These are phyloP conservation scores for Tipula unca DNA, from an alignment of 2,888 invertebrate species.

Conservation along the genomic window DNA sequence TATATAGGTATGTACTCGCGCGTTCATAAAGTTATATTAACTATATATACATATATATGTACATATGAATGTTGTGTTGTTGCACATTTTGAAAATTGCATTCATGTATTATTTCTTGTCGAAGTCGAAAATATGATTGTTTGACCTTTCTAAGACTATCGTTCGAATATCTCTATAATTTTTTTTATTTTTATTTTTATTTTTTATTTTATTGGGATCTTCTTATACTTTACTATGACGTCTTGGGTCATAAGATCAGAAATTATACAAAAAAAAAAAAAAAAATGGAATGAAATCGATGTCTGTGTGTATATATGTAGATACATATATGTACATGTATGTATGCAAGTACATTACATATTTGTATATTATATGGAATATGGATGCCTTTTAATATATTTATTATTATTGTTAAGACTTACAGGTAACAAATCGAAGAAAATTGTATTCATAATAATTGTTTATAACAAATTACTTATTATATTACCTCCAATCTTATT, in stretches of 20 bases:
- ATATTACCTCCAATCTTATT: constrained; percentile 17
- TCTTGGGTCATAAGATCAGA: constrained; percentile 17
- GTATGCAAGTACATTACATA: not conserved
- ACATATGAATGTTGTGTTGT: not conserved
- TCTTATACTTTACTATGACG: constrained; percentile 18
- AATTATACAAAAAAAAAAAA: not conserved
- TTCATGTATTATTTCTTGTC: constrained; percentile 18
- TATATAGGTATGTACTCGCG: not conserved
- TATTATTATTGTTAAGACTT: constrained; percentile 18
- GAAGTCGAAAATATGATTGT: constrained; percentile 18
- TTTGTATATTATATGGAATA: not conserved
- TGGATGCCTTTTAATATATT: constrained; percentile 14
- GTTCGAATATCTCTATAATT: constrained; percentile 14
- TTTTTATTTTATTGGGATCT: not conserved
- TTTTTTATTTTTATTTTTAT: not conserved
- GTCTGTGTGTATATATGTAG: not conserved
- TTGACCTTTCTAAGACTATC: constrained; percentile 17
- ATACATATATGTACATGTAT: too few species aligned
- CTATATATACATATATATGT: too few species aligned
- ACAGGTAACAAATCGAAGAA: constrained; percentile 17
- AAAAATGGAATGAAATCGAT: constrained; percentile 8
- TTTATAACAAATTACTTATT: constrained; percentile 19
- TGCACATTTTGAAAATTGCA: not conserved
- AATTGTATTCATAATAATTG: constrained; percentile 17
- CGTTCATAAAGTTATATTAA: not conserved